phyloP scores from a whole-genome alignment of 2,113 vertebrate genomes.

The Apistogramma diplotaenia region DNA sequence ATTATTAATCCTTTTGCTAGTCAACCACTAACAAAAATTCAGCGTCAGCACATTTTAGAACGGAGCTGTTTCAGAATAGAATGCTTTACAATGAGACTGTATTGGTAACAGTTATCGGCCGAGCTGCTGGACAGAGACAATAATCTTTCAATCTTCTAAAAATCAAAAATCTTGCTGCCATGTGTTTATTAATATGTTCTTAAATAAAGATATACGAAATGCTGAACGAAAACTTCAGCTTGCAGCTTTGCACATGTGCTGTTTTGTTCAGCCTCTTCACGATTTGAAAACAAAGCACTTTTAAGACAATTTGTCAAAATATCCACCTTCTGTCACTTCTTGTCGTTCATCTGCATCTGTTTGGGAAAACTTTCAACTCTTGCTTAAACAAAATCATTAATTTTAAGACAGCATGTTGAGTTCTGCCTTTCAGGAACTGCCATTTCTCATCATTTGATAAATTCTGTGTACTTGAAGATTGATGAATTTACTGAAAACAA shows the following conservation, averaged over 20 bases:
- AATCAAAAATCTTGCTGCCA: not conserved
- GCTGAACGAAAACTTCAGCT: not conserved
- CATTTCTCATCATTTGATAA: not conserved
- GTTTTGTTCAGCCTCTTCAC: not conserved
- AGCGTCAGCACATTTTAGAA: not conserved
- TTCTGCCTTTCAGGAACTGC: not conserved
- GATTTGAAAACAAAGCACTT: not conserved
- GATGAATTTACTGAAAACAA: slow-evolving; percentile 3
- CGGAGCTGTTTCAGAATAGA: not conserved
- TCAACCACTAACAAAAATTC: not conserved
- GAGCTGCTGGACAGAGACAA: fast-evolving
- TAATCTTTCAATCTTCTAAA: fast-evolving
- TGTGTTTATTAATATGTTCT: fast-evolving
- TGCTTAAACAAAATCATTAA: not conserved
- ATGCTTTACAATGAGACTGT: too few species aligned
- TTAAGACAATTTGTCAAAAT: not conserved
- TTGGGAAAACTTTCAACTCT: not conserved
- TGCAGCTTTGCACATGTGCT: not conserved
- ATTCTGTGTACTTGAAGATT: not conserved
- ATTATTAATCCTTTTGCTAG: not conserved
- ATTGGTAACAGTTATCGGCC: too few species aligned
- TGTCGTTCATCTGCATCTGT: not conserved
- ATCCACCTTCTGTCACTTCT: not conserved
- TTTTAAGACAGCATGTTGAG: not conserved
- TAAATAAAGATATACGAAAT: not conserved